Evolutionary conservation across 2,888 invertebrate species (phyloP).

Genomic region (Cephus spinipes): DNA sequence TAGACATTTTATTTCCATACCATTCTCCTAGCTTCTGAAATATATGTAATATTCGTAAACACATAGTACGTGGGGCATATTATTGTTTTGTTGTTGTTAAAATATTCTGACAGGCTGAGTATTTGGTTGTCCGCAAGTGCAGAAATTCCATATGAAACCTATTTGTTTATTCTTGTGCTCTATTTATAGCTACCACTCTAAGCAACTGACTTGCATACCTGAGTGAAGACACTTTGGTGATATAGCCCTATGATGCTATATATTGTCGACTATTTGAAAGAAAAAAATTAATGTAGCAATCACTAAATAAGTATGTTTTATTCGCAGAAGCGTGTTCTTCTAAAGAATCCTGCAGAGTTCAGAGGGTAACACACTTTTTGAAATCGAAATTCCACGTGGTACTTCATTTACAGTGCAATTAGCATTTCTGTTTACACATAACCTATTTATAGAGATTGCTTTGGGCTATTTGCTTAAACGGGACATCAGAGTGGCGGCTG

Average conservation of each 20-base stretch:
- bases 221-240: neutral
- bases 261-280: neutral
- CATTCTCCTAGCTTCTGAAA: too few species aligned
- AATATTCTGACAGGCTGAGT: neutral
- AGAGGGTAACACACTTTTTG: conserved; percentile 19
- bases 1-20: too few species aligned
- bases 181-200: neutral
- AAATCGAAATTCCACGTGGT: conserved; percentile 23
- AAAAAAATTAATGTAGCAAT: neutral
- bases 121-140: neutral
- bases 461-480: too few species aligned
- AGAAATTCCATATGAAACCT: conserved; percentile 4
- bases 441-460: too few species aligned
- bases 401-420: conserved; percentile 16
- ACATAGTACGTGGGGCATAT: too few species aligned
- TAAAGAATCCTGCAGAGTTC: neutral
- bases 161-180: conserved; percentile 6
- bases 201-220: conserved; percentile 4
- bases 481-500: too few species aligned
- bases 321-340: neutral
- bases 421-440: conserved; percentile 20
- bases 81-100: too few species aligned
- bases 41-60: too few species aligned
- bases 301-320: neutral
- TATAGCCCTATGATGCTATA: too few species aligned